These are phyloP conservation scores for Anguilla anguilla DNA, from an alignment of 2,797 vertebrate genomes.

Conservation along the genomic window DNA sequence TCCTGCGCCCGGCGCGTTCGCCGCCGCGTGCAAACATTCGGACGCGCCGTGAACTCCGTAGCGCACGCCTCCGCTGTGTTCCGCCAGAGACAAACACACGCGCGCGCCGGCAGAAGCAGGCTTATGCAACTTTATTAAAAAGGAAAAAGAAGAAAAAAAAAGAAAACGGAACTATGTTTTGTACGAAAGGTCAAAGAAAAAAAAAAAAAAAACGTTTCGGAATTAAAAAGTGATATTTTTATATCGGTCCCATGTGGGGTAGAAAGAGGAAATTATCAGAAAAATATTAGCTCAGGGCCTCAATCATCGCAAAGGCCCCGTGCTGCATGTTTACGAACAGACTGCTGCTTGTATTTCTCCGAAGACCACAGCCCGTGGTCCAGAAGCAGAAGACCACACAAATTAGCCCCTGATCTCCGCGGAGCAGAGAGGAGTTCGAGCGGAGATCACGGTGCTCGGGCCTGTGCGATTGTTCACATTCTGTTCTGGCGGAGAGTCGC, in stretches of 20 bases:
- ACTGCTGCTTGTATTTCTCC: not conserved
- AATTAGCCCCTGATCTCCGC: not conserved
- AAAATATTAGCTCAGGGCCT: not conserved
- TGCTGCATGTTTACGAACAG: not conserved
- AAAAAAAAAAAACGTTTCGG: not conserved
- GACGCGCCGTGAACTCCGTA: slow-evolving; percentile 27
- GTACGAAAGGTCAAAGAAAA: not conserved
- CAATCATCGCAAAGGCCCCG: not conserved
- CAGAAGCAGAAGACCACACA: not conserved
- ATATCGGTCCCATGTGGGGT: not conserved
- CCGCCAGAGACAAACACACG: slow-evolving; percentile 10
- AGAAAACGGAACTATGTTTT: not conserved
- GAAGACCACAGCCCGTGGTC: not conserved
- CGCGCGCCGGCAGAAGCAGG: not conserved
- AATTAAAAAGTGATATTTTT: not conserved
- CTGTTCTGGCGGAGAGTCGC: not conserved
- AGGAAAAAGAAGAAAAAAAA: too few species aligned
- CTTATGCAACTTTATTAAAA: not conserved
- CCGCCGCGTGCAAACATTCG: slow-evolving; percentile 27
- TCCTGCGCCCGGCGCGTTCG: not conserved
- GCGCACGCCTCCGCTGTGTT: not conserved
- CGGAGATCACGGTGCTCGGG: not conserved
- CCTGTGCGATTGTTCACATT: not conserved
- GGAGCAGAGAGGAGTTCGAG: not conserved
- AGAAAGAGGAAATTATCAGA: not conserved